Evolutionary conservation across 2,888 invertebrate genomes (phyloP).

Genomic region (Protodeltote pygarga): DNA sequence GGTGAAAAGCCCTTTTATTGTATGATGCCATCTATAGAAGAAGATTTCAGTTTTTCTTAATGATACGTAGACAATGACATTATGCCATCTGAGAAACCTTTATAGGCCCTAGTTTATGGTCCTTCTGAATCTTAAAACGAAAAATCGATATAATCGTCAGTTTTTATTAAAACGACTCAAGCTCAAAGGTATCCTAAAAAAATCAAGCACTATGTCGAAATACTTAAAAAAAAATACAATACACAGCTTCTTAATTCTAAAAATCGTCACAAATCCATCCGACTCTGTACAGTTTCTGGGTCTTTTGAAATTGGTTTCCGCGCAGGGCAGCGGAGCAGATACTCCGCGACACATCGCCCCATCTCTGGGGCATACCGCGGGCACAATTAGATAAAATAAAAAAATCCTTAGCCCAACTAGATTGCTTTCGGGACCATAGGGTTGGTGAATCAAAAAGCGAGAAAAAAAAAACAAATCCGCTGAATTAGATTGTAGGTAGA

Average conservation of each 20-base stretch:
- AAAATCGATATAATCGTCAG: no score
- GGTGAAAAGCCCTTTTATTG: no score
- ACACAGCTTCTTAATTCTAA: neutral
- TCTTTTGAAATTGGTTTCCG: conserved; percentile 80
- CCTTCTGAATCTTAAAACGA: no score
- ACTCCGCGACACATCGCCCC: conserved; percentile 76
- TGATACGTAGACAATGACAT: no score
- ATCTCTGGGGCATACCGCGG: conserved; percentile 77
- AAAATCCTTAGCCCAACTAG: conserved; percentile 63
- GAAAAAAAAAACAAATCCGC: conserved; percentile 45
- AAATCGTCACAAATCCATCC: conserved; percentile 45
- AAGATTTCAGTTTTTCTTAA: no score
- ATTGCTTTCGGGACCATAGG: conserved; percentile 64
- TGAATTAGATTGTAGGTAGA: neutral
- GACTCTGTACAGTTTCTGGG: conserved; percentile 72
- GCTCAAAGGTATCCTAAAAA: no score
- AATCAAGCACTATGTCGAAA: no score
- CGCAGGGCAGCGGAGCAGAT: conserved; percentile 66
- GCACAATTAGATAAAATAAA: conserved; percentile 80
- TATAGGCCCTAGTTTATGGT: no score
- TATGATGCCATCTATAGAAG: no score
- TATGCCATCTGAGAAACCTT: no score
- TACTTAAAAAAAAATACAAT: neutral
- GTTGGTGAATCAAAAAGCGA: conserved; percentile 44
- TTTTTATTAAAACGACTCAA: no score